phyloP scores from a whole-genome alignment of 2,888 invertebrate species.

The Nemurella pictetii region DNA sequence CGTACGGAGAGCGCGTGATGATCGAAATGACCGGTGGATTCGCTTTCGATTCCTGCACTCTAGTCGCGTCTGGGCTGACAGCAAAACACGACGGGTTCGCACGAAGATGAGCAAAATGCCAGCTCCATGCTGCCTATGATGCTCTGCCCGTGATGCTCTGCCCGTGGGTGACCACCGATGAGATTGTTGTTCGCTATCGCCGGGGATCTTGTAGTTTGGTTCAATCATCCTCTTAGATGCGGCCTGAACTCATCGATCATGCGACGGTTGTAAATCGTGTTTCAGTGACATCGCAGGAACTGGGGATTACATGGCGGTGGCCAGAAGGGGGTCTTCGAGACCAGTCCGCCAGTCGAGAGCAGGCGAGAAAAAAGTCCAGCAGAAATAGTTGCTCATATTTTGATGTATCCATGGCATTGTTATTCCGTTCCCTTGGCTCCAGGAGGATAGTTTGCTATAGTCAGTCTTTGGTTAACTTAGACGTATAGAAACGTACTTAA shows the following conservation, averaged over 20 bases:
- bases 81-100: not conserved
- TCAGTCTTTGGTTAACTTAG: no score
- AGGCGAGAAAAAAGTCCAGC: not conserved
- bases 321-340: not conserved
- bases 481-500: no score
- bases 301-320: not conserved
- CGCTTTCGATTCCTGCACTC: not conserved
- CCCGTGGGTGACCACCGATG: not conserved
- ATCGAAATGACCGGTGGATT: not conserved
- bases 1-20: not conserved
- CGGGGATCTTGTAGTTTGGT: conserved; percentile 4
- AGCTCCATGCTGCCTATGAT: not conserved
- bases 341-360: not conserved
- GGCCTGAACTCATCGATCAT: conserved; percentile 10
- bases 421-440: not conserved
- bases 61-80: not conserved
- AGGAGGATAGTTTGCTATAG: not conserved
- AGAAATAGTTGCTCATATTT: not conserved
- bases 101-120: not conserved
- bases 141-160: not conserved
- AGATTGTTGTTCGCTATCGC: not conserved
- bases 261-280: not conserved
- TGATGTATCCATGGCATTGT: not conserved
- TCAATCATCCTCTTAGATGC: conserved; percentile 3
- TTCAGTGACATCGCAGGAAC: not conserved